phyloP scores from a whole-genome alignment of 1,140 invertebrate species.

The Dryas iulia region DNA sequence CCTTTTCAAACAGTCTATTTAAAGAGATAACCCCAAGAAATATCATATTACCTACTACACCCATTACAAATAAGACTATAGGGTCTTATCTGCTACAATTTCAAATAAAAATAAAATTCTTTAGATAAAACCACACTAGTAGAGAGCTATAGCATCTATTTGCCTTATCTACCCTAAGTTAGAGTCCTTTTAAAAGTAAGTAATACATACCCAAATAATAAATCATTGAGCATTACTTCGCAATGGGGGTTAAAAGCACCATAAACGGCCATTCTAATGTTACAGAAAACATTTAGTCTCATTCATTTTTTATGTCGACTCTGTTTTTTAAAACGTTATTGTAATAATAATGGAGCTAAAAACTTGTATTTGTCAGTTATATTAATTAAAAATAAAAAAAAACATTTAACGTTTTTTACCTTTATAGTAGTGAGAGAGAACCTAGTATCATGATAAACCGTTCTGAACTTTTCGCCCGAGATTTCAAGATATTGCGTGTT shows the following conservation, averaged over 20 bases:
- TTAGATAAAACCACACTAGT: conserved; percentile 24
- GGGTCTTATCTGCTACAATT: conserved; percentile 4
- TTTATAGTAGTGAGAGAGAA: too few relatives aligned
- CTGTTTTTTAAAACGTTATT: background rate
- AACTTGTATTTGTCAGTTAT: background rate
- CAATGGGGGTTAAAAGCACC: conserved; percentile 40
- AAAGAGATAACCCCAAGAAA: background rate
- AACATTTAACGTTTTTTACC: too few relatives aligned
- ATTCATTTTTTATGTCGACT: background rate
- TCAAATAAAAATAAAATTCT: conserved; percentile 28
- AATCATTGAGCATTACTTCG: conserved; percentile 66
- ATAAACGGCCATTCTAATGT: conserved; percentile 33
- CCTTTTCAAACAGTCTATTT: background rate
- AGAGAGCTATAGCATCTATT: conserved; percentile 24
- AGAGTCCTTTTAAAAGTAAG: conserved; percentile 56
- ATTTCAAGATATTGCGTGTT: too few relatives aligned
- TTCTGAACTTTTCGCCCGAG: too few relatives aligned
- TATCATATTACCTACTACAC: background rate
- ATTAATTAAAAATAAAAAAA: background rate
- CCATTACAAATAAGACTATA: conserved; percentile 5
- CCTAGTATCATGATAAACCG: too few relatives aligned
- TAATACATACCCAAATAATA: conserved; percentile 57
- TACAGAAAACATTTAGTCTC: conserved; percentile 20
- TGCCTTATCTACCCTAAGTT: conserved; percentile 36
- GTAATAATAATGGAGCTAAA: background rate